Base-by-base conservation (phyloP, 2,797 vertebrate species). In the Cheirogaleus major region DNA sequence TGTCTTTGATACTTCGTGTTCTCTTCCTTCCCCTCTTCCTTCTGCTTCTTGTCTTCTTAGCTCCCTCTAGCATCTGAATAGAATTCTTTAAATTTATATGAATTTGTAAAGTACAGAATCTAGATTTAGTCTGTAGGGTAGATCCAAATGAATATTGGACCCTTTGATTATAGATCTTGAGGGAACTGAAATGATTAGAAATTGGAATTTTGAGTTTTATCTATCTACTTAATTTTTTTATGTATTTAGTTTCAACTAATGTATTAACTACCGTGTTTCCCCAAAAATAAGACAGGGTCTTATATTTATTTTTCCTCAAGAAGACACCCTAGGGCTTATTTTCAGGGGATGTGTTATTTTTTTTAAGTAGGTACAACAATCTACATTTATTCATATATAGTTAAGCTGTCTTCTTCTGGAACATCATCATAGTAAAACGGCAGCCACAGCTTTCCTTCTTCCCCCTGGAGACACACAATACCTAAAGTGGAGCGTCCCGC, bases 141-240 rank as follows among this genome's bases (percentile, higher is more conserved):
- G 80, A 84, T 72, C 22, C 41, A 78, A 73, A 88, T 88, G 57
- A 90, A 57, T 86, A 57, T 4, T 89, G 83, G n/a, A 76, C 3
- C 15, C 13, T 38, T 93, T 67, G n/a, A 76, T 92, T 55, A 22
- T 81, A 95, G 63, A 79, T 83, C 25, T 96, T 80, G 25, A 91
- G 73, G 35, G 20, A 92, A 81, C n/a, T 63, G 27, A 96, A 79
- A 32, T 92, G 63, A 87, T 89, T 81, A 73, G 61, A 84, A 63
- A 75, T 52, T 52, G 12, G 50, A 96, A 91, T 95, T 90, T 95
- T 52, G 69, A 43, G 23, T 93, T 90, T 90, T 96, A 78, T 35
- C 8, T 35, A 50, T 27, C 12, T 91, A 45, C 32, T 91, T 88
- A 57, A 91, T 93, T 15, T 55, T 86, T 59, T 83, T 85, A 50